Percentiles rank a stretch among this genome's conserved stretches.
Conservation (phyloP, 92 coral and sea anemone species). For the Porites rus region DNA sequence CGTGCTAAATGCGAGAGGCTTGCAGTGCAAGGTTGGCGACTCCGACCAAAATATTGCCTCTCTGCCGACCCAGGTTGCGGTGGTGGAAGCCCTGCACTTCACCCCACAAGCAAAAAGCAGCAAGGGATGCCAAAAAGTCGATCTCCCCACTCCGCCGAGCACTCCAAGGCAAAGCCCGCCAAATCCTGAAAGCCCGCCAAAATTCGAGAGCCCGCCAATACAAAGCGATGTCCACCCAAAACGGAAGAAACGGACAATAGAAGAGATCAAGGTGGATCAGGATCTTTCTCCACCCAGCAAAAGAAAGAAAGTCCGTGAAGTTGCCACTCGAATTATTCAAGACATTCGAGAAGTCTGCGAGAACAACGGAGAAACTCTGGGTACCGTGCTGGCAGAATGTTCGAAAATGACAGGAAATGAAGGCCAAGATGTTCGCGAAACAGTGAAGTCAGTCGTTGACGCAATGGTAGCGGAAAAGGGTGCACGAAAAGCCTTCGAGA, state of each 20-base stretch:
- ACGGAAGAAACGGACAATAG: slow-evolving; percentile 1
- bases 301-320: slow-evolving; percentile 8
- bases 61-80: neutral
- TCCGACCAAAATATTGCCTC: neutral
- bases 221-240: neutral
- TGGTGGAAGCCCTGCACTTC: neutral
- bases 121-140: neutral
- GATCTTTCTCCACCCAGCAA: slow-evolving; percentile 26
- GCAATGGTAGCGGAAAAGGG: slow-evolving; percentile 25
- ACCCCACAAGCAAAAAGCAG: neutral
- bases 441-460: neutral
- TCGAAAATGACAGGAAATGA: slow-evolving; percentile 23
- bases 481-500: neutral
- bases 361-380: slow-evolving; percentile 21
- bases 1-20: neutral
- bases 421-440: slow-evolving; percentile 17
- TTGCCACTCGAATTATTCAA: neutral
- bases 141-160: slow-evolving; percentile 13
- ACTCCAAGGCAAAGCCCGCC: slow-evolving; percentile 35
- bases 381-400: slow-evolving; percentile 27
- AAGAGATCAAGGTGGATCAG: neutral
- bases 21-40: neutral
- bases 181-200: slow-evolving; percentile 12
- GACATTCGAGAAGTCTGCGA: slow-evolving; percentile 4
- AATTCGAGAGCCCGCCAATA: slow-evolving; percentile 2